These are phyloP conservation scores for Neotoxoptera formosana DNA, from an alignment of 1,140 invertebrate genomes.

Conservation along the genomic window DNA sequence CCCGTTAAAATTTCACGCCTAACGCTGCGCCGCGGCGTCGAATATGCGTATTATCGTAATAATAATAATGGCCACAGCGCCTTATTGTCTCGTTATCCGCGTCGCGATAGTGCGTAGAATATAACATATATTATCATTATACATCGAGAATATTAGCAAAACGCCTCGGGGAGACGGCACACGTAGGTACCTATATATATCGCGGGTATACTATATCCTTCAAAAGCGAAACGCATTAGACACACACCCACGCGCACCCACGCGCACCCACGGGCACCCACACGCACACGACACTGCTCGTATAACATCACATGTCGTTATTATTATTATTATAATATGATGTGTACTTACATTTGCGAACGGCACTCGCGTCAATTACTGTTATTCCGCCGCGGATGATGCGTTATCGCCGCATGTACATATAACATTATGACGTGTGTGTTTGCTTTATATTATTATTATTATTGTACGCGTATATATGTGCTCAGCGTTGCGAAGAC, in stretches of 20 bases:
- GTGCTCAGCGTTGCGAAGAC: background rate
- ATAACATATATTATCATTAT: no score
- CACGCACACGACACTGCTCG: background rate
- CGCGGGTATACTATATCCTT: background rate
- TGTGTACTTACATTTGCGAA: background rate
- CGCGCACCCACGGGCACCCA: background rate
- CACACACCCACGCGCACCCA: no score
- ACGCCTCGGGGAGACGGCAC: slow-evolving; percentile 1
- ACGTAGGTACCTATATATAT: no score
- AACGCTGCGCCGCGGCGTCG: background rate
- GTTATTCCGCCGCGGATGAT: slow-evolving; percentile 9
- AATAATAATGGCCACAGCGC: background rate
- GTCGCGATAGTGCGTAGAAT: background rate
- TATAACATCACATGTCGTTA: background rate
- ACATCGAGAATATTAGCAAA: slow-evolving; percentile 35
- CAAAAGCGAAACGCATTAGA: slow-evolving; percentile 29
- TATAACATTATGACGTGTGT: no score
- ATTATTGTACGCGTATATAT: background rate
- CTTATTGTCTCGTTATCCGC: background rate
- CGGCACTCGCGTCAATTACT: slow-evolving; percentile 42
- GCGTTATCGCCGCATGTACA: background rate
- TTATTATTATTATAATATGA: background rate
- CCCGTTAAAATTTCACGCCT: slow-evolving; percentile 45
- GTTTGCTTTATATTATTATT: no score
- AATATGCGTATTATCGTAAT: background rate